phyloP scores from a whole-genome alignment of 2,888 invertebrate species.

The Scotopteryx bipunctaria region DNA sequence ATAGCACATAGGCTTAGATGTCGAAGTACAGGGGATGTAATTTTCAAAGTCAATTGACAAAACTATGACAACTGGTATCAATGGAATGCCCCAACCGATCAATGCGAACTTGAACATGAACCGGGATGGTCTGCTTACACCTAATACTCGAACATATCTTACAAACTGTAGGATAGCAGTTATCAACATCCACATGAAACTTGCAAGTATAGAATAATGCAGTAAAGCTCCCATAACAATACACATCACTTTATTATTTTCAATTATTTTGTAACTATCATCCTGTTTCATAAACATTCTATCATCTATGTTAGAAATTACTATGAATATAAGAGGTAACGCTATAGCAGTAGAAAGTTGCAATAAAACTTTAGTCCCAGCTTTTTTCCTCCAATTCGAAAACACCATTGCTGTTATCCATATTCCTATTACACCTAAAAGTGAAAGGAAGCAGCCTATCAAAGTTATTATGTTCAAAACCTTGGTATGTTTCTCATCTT shows the following conservation, averaged over 20 bases:
- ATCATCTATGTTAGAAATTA: slow-evolving; percentile 64
- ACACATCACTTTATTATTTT: slow-evolving; percentile 67
- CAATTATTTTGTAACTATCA: slow-evolving; percentile 45
- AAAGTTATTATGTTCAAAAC: slow-evolving; percentile 83
- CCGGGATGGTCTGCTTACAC: slow-evolving; percentile 79
- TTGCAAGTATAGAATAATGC: slow-evolving; percentile 86
- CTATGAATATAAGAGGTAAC: slow-evolving; percentile 79
- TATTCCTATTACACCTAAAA: slow-evolving; percentile 83
- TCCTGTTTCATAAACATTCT: slow-evolving; percentile 53
- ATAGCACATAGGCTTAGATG: slow-evolving; percentile 74
- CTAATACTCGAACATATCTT: slow-evolving; percentile 86
- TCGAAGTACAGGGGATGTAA: slow-evolving; percentile 63
- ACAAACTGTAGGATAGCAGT: slow-evolving; percentile 87
- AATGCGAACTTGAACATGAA: slow-evolving; percentile 85
- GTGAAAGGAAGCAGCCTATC: slow-evolving; percentile 83
- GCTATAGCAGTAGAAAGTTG: slow-evolving; percentile 85
- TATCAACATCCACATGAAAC: slow-evolving; percentile 89
- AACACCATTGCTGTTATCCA: slow-evolving; percentile 83
- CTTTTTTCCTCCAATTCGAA: slow-evolving; percentile 84
- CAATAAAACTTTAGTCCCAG: slow-evolving; percentile 86
- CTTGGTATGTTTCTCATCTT: slow-evolving; percentile 55
- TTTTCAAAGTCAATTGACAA: slow-evolving; percentile 69
- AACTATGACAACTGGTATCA: slow-evolving; percentile 79
- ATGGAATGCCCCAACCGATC: slow-evolving; percentile 85
- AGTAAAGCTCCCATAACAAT: slow-evolving; percentile 84